Base-by-base conservation (phyloP, 1,140 invertebrate species). In the Triops longicaudatus region DNA sequence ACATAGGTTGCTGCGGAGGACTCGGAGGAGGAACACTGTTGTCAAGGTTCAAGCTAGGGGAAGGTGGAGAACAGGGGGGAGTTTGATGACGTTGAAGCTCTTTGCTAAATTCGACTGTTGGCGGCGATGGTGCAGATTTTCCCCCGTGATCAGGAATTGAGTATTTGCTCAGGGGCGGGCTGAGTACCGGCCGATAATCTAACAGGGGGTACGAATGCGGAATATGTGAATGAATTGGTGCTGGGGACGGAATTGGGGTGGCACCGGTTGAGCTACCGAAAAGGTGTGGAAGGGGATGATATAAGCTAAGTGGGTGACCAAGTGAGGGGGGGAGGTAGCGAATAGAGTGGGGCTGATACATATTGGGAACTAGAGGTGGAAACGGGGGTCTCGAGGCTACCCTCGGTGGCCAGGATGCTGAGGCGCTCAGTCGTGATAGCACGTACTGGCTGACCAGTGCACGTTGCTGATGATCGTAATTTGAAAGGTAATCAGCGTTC, bases 1-100 rank as follows among this genome's bases (percentile, higher is more conserved):
- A 83, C 76, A 87, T 78, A 1, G 86, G 84, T 81, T 87, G 85
- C 5, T 86, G 83, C 76, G 86, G 83, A 73, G 78, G 80, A 79
- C 73, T 72, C 63, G 83, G 50, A 80, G 81, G 78, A 50, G 80
- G 80, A 80, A 81, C 79, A 44, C 31, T 79, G 31, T 11, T 79
- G 63, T 74, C 78, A 77, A 37, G 78, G 50, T 76, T n/a, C 28
- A 78, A 26, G 80, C 76, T 27, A 9, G 50, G 14, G 17, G 50
- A 10, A 63, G 22, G 50, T 63, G 50, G 50, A 1, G 50, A 63
- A 63, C 50, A 10, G 6, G 14, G 50, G 4, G 50, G 17, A 63
- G 50, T 63, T 63, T 0, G 50, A 1, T n/a, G 50, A 1, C 17
- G 14, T 9, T 17, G 3, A 12, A 10, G 50, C 10, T 63, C 50